Conservation (phyloP, 2,888 invertebrate genomes). For the Agrochola macilenta region DNA sequence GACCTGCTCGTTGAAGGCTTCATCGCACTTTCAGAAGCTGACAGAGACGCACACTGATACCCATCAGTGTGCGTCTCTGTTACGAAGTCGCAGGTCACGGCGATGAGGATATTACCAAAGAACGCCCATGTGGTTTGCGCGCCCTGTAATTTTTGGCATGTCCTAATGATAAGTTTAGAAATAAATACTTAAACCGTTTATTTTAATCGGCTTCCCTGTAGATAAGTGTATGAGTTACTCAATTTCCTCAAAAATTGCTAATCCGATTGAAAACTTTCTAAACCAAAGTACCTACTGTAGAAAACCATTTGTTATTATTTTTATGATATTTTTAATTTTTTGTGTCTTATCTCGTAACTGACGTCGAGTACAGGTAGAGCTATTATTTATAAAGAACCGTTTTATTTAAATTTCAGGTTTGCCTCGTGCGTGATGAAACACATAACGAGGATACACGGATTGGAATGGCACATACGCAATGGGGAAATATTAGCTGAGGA, state of each 20-base stretch:
- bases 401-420: slow-evolving; percentile 29
- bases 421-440: slow-evolving; percentile 55
- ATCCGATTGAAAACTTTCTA: background rate
- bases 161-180: background rate
- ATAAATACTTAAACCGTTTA: background rate
- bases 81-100: background rate
- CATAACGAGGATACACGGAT: slow-evolving; percentile 77
- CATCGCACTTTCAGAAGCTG: background rate
- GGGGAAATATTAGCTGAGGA: slow-evolving; percentile 79
- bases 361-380: no score
- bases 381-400: background rate
- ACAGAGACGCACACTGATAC: no score
- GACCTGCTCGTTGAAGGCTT: background rate
- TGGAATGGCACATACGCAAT: slow-evolving; percentile 83
- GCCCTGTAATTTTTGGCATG: background rate
- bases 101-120: background rate
- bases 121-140: no score
- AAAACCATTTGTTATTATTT: background rate
- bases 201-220: background rate
- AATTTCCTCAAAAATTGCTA: background rate
- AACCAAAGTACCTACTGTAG: background rate
- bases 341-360: background rate
- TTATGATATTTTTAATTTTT: background rate
- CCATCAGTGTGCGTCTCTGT: background rate
- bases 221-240: background rate